These are phyloP conservation scores for Lacanobia wlatinum DNA, from an alignment of 2,888 invertebrate genomes.

Conservation along the genomic window DNA sequence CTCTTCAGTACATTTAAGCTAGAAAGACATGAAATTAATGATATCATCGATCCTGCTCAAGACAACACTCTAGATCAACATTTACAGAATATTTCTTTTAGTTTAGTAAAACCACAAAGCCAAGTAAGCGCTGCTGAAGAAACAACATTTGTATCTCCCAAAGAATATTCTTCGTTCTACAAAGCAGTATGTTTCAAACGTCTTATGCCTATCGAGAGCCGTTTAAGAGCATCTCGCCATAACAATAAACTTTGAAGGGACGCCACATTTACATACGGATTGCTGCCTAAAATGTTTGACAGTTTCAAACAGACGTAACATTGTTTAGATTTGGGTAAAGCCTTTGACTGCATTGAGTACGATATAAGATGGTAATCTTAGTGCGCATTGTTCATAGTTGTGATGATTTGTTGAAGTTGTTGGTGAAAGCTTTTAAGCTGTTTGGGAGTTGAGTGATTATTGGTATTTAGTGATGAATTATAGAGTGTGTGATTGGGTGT, in stretches of 20 bases:
- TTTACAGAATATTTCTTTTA: background rate
- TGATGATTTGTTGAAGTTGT: conserved; percentile 64
- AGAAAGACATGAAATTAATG: background rate
- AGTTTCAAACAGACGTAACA: conserved; percentile 79
- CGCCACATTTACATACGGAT: conserved; percentile 86
- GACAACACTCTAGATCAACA: background rate
- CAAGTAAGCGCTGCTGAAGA: background rate
- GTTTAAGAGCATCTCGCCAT: conserved; percentile 85
- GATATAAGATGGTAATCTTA: conserved; percentile 65
- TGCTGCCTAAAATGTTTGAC: conserved; percentile 86
- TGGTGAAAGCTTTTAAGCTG: conserved; percentile 42
- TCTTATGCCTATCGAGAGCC: conserved; percentile 81
- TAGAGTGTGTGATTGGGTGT: conserved; percentile 10
- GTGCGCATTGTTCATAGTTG: conserved; percentile 59
- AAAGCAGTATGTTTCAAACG: conserved; percentile 72
- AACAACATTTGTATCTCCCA: background rate
- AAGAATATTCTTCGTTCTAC: conserved; percentile 2
- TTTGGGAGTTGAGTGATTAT: conserved; percentile 33
- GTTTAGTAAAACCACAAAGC: background rate
- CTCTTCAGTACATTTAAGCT: background rate
- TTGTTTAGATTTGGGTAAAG: conserved; percentile 72
- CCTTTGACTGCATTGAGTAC: conserved; percentile 76
- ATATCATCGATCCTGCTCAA: background rate
- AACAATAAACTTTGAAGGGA: conserved; percentile 86
- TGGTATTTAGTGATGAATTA: conserved; percentile 27